Base-by-base conservation (phyloP, 2,113 vertebrate genomes). In the Phyllopteryx taeniolatus region DNA sequence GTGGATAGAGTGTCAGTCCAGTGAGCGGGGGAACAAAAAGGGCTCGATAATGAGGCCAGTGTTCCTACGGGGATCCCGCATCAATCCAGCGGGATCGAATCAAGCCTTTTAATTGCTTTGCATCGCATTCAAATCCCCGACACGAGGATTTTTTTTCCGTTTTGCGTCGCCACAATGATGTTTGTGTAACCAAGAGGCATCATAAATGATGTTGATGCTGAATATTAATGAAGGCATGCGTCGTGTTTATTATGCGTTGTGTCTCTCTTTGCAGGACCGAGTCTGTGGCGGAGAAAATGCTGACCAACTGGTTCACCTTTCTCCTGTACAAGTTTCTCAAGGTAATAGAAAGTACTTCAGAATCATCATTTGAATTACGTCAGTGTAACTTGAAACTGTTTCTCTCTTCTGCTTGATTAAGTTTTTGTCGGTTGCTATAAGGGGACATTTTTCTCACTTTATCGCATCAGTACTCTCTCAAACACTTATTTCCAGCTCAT, bases 31-130 rank as follows among this genome's bases (percentile, higher is more conserved):
- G 80, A 81, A 46, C 71, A 79, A 82, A 85, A 82, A 59, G 70
- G 44, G 68, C 84, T 79, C 85, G 68, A 81, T 89, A 92, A 92
- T 87, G 86, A 91, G 89, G 78, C 79, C 79, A 83, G 90, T 86
- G 84, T 92, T 91, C 90, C 90, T 89, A 88, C 85, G 84, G 83
- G 81, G 87, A 88, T 79, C n/a, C n/a, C 81, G 90, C 90, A 90
- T 91, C 89, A 85, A 79, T 89, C 89, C 89, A 79, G 75, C n/a
- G 78, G 86, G 88, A 91, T 91, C 87, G 86, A 79, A 89, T 86
- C 88, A 89, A 90, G 87, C 68, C 86, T 88, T 90, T 92, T 91
- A 92, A 93, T 92, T 93, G 91, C 83, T 83, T 88, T 81, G 87
- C 86, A 83, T 88, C 81, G 73, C 87, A 86, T 91, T 89, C 89